Conservation (phyloP, 2,888 invertebrate genomes). For the Xestia xanthographa region DNA sequence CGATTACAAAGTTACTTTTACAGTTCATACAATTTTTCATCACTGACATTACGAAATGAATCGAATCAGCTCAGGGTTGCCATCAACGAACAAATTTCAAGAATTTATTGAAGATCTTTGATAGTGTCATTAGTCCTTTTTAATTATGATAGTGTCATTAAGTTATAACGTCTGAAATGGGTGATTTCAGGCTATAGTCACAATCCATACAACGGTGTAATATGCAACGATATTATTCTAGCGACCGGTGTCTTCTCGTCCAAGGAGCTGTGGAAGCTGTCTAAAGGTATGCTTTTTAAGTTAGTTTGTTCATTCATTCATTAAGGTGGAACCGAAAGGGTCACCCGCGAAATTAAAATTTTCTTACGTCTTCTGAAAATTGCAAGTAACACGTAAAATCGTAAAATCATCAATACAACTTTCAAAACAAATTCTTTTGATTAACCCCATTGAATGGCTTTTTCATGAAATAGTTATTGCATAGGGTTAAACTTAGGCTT, state of each 20-base stretch:
- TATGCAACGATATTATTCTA: constrained; percentile 99
- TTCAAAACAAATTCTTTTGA: too few species aligned
- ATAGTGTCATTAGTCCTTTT: background rate
- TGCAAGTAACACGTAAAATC: too few species aligned
- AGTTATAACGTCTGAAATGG: constrained; percentile 76
- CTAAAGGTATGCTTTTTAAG: constrained; percentile 93
- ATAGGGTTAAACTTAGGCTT: too few species aligned
- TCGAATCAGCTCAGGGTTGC: background rate
- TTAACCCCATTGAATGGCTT: too few species aligned
- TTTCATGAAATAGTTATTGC: too few species aligned
- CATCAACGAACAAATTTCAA: background rate
- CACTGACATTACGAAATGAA: too few species aligned
- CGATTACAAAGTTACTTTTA: background rate
- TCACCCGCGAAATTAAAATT: too few species aligned
- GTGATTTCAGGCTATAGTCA: constrained; percentile 94
- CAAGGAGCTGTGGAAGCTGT: constrained; percentile 99
- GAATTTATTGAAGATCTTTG: background rate
- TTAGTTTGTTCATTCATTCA: constrained; percentile 36
- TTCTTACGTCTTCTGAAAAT: too few species aligned
- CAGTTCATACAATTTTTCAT: background rate
- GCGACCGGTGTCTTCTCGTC: constrained; percentile 99
- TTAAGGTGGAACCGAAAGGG: background rate
- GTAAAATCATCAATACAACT: too few species aligned
- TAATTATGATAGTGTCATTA: constrained; percentile 49
- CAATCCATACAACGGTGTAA: constrained; percentile 99